Percentiles rank a stretch among this genome's conserved stretches.
These are phyloP conservation scores for Thalpophila matura DNA, from an alignment of 2,888 invertebrate species.

Conservation along the genomic window DNA sequence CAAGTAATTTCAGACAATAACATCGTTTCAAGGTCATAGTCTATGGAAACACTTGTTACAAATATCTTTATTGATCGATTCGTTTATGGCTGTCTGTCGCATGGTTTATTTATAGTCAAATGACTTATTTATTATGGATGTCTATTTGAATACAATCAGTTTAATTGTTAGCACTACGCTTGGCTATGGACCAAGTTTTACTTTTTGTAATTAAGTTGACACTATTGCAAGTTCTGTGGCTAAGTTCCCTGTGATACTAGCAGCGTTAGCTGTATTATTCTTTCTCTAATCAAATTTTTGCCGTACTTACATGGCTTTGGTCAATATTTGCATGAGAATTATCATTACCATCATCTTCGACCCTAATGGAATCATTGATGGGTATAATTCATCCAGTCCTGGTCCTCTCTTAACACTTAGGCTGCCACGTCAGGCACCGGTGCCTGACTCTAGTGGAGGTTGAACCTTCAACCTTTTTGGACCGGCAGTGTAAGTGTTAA, in stretches of 20 bases:
- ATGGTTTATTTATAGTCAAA: conserved; percentile 30
- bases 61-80: conserved; percentile 40
- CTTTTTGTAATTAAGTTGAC: conserved; percentile 25
- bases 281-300: background rate
- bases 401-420: too few species aligned
- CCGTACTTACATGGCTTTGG: background rate
- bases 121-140: conserved; percentile 19
- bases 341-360: too few species aligned
- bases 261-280: background rate
- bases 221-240: background rate
- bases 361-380: too few species aligned
- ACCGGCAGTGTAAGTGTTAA: background rate
- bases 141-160: conserved; percentile 42
- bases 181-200: conserved; percentile 14
- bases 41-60: conserved; percentile 33
- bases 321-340: conserved; percentile 17
- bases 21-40: conserved; percentile 32
- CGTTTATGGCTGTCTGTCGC: conserved; percentile 6
- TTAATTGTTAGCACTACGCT: conserved; percentile 5
- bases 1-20: conserved; percentile 36
- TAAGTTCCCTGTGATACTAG: background rate
- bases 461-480: too few species aligned
- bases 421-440: too few species aligned
- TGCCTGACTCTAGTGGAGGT: too few species aligned
- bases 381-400: too few species aligned